Evolutionary conservation across 2,888 invertebrate genomes (phyloP), one percentile per base, ranked within the genome.

Genomic region (Branchellion lobata): DNA sequence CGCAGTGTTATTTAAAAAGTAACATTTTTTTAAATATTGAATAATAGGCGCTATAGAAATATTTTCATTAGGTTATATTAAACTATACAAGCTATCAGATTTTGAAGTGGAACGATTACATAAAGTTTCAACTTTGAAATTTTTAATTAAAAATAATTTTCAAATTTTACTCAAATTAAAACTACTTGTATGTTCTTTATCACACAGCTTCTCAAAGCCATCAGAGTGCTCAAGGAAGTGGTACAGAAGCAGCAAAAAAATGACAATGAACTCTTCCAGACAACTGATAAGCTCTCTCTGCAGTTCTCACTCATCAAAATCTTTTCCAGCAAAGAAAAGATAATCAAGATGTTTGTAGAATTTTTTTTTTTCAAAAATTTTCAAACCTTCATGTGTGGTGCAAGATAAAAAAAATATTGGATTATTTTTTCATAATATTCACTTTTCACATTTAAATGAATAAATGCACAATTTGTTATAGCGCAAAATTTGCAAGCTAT

Each of bases 231-330:
- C 14, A 81, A 81, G 53, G 79, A 83, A 51, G 81, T 80, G 24
- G 73, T 79, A 27, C 79, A 77, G 33, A 82, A 81, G 51, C 24
- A 47, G 36, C 74, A 29, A 33, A 51, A 53, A 36, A 36, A 36
- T 33, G 57, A 74, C 36, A 31, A 68, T 8, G 80, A 29, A 80
- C 82, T 57, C 51, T 85, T 29, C 78, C 83, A 83, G 11, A 57
- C 8, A 5, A 82, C 80, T 29, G 82, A 83, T 40, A 83, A 84
- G 65, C 83, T 86, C n/a, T 79, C 83, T 34, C 33, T 86, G 61
- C 84, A 84, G 81, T 82, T 86, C 53, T 81, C 81, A 51, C 81
- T 86, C 72, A 85, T 84, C 77, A 84, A 84, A 79, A 81, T 85
- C n/a, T 84, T 84, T n/a, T 81, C 80, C 11, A 61, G 81, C 27